phyloP scores from a whole-genome alignment of 2,797 vertebrate genomes.

The Platyrinchus mystaceus region DNA sequence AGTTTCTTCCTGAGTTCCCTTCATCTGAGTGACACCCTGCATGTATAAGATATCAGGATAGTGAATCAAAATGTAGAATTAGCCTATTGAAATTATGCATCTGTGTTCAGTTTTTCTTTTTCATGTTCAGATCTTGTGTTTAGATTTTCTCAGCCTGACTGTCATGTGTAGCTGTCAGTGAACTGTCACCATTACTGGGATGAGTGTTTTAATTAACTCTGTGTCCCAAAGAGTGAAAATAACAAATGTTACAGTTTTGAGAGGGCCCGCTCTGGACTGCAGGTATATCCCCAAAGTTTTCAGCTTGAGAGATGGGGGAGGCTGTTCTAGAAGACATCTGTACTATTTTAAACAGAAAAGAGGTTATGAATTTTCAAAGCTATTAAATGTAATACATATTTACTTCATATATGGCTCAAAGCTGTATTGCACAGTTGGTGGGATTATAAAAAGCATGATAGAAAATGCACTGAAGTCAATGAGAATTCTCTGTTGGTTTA shows the following conservation, averaged over 20 bases:
- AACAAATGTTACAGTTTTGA: background rate
- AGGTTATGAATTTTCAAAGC: background rate
- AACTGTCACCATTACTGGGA: background rate
- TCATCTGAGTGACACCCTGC: background rate
- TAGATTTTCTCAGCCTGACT: background rate
- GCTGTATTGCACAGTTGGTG: background rate
- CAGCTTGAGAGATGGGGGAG: background rate
- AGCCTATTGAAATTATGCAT: background rate
- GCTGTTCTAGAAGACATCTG: background rate
- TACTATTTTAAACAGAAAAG: background rate
- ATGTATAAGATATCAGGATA: background rate
- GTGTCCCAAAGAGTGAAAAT: background rate
- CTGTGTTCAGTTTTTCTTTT: background rate
- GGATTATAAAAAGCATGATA: background rate
- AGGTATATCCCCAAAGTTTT: background rate
- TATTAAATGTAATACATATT: background rate
- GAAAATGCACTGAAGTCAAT: background rate
- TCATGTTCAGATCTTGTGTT: background rate
- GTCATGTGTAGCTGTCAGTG: background rate
- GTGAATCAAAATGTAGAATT: constrained; percentile 6
- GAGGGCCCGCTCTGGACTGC: background rate
- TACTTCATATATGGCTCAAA: background rate
- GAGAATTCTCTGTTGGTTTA: background rate
- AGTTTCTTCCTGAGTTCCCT: background rate
- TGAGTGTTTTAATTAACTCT: constrained; percentile 1